A percentile compares a stretch with the other conserved stretches of the same genome.
Evolutionary conservation across 2,888 invertebrate genomes (phyloP).

Genomic region (Corbicula japonica): DNA sequence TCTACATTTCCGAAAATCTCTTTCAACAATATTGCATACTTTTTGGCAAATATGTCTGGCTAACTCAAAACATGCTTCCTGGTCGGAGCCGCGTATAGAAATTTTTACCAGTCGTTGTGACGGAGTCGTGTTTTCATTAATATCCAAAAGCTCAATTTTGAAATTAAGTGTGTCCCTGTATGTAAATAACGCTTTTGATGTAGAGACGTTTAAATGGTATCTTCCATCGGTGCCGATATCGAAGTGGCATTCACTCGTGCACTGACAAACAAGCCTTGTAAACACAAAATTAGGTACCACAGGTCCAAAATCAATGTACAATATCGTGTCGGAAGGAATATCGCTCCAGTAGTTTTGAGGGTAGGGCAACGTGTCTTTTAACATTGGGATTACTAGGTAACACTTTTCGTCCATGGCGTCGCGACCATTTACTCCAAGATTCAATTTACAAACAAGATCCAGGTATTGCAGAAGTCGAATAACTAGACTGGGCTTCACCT

Average conservation of each 20-base stretch:
- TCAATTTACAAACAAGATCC: constrained; percentile 53
- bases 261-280: constrained; percentile 63
- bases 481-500: constrained; percentile 28
- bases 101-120: constrained; percentile 56
- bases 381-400: constrained; percentile 61
- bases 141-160: constrained; percentile 60
- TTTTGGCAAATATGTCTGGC: constrained; percentile 46
- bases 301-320: constrained; percentile 61
- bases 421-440: constrained; percentile 42
- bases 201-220: constrained; percentile 60
- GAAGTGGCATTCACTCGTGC: constrained; percentile 53
- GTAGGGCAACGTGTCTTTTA: constrained; percentile 55
- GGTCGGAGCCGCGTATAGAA: constrained; percentile 44
- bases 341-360: constrained; percentile 63
- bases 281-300: constrained; percentile 61
- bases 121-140: constrained; percentile 25
- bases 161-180: constrained; percentile 53
- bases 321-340: constrained; percentile 31
- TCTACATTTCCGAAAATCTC: constrained; percentile 65
- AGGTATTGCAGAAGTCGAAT: constrained; percentile 47
- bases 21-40: constrained; percentile 58
- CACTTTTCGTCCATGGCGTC: constrained; percentile 43
- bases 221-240: constrained; percentile 54
- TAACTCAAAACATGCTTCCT: constrained; percentile 25
- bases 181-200: constrained; percentile 64